Evolutionary conservation across 1,140 invertebrate genomes (phyloP).

Genomic region (Bilobella aurantiaca): DNA sequence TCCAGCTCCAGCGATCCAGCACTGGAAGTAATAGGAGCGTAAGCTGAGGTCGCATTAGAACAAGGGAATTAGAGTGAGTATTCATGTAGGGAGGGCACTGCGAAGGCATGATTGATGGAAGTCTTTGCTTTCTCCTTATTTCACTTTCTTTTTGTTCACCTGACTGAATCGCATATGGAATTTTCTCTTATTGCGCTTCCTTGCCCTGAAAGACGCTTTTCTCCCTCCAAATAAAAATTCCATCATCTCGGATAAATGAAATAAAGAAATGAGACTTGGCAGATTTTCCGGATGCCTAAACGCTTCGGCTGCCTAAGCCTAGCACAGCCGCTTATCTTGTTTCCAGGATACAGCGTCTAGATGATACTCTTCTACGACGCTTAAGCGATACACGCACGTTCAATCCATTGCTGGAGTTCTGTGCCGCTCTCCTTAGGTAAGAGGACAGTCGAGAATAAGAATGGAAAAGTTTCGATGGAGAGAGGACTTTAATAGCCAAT

Average conservation of each 20-base stretch:
- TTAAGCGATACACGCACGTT: too few species aligned
- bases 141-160: not conserved
- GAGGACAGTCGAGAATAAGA: too few species aligned
- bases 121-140: not conserved
- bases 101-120: constrained; percentile 1
- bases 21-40: not conserved
- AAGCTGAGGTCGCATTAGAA: not conserved
- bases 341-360: too few species aligned
- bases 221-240: constrained; percentile 4
- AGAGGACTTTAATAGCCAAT: not conserved
- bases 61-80: constrained; percentile 2
- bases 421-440: too few species aligned
- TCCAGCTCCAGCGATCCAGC: too few species aligned
- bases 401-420: too few species aligned
- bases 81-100: constrained; percentile 1
- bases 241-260: constrained; percentile 1
- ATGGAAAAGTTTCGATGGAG: not conserved
- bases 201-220: not conserved
- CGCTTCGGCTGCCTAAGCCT: too few species aligned
- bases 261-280: not conserved
- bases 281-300: constrained; percentile 9
- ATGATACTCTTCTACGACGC: too few species aligned
- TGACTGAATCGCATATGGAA: constrained; percentile 4
- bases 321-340: not conserved
- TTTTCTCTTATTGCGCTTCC: not conserved